Evolutionary conservation across 2,888 invertebrate genomes (phyloP).

Genomic region (Coleophora flavipennella): DNA sequence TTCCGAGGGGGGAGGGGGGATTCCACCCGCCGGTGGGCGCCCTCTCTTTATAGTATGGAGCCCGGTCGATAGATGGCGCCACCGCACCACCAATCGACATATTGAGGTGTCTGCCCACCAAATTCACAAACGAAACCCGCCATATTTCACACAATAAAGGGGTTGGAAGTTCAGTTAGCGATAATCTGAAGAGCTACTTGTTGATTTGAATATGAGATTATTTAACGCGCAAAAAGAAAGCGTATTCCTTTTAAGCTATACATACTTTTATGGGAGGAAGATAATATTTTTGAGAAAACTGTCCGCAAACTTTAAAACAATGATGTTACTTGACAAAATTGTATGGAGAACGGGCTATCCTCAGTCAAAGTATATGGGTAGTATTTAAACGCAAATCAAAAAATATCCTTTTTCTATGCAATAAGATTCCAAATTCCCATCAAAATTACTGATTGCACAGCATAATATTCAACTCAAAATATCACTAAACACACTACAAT

Average conservation of each 20-base stretch:
- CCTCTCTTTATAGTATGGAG: conserved; percentile 19
- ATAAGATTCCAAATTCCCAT: too few species aligned
- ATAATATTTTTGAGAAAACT: not conserved
- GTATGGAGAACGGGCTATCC: too few species aligned
- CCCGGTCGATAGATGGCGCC: conserved; percentile 52
- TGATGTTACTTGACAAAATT: too few species aligned
- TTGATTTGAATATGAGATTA: conserved; percentile 1
- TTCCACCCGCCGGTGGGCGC: conserved; percentile 18
- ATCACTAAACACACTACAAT: too few species aligned
- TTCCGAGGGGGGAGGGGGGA: not conserved
- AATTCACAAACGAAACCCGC: conserved; percentile 33
- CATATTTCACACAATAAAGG: conserved; percentile 19
- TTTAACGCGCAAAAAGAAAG: not conserved
- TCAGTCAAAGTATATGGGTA: too few species aligned
- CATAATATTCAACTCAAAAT: too few species aligned
- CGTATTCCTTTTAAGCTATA: too few species aligned
- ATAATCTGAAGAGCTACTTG: conserved; percentile 7
- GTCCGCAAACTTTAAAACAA: too few species aligned
- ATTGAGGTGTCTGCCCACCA: conserved; percentile 42
- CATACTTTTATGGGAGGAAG: not conserved
- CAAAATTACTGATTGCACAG: too few species aligned
- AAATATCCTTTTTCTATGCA: too few species aligned
- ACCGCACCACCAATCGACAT: conserved; percentile 47
- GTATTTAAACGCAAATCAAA: too few species aligned
- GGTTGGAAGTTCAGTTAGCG: conserved; percentile 4